These are phyloP conservation scores for Parambassis ranga DNA, from an alignment of 2,797 vertebrate species.

Conservation along the genomic window DNA sequence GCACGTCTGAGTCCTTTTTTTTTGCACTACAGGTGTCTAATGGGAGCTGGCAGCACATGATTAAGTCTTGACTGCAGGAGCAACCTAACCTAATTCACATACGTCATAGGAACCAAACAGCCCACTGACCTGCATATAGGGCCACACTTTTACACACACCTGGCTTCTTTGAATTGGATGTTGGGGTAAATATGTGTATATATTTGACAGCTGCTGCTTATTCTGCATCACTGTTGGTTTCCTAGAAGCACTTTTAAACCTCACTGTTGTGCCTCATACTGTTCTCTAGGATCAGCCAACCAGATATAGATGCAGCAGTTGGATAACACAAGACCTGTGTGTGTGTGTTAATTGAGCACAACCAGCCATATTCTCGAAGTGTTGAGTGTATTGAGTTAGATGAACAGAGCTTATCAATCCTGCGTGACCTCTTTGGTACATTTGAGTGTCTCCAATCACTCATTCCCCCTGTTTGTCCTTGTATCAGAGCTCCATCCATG, in stretches of 20 bases:
- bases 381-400: no score
- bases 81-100: conserved; percentile 48
- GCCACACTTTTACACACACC: neutral
- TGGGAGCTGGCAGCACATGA: conserved; percentile 59
- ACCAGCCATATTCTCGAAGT: no score
- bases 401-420: neutral
- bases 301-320: no score
- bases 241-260: no score
- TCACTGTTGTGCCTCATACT: no score
- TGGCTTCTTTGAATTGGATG: no score
- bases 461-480: conserved; percentile 20
- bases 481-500: conserved; percentile 12
- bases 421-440: neutral
- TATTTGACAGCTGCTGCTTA: no score
- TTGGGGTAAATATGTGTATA: no score
- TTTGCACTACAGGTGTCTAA: conserved; percentile 57
- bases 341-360: neutral
- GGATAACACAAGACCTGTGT: no score
- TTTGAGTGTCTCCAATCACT: neutral
- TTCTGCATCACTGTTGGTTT: no score
- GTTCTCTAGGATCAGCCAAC: no score
- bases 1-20: neutral
- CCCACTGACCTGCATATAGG: conserved; percentile 57
- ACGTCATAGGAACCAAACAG: conserved; percentile 42
- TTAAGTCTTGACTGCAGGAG: conserved; percentile 57